Evolutionary conservation across 2,113 vertebrate genomes (phyloP).

Genomic region (Chitala chitala): DNA sequence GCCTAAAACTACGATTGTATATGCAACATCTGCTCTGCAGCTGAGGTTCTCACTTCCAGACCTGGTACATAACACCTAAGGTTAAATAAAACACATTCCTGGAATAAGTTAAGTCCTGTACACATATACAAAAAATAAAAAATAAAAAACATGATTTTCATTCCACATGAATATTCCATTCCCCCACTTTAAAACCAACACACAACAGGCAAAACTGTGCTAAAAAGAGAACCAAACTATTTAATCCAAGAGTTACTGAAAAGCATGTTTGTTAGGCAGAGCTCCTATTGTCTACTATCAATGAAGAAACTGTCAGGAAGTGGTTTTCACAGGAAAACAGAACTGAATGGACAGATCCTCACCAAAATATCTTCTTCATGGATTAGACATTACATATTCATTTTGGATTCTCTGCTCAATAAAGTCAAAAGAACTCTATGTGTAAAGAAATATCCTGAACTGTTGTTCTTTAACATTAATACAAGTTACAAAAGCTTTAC

Average conservation of each 20-base stretch:
- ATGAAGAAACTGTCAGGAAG: slow-evolving; percentile 18
- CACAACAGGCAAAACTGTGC: not conserved
- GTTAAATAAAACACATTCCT: too few relatives aligned
- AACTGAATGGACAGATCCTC: slow-evolving; percentile 6
- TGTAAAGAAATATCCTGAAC: not conserved
- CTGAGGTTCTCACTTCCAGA: too few relatives aligned
- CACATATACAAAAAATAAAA: not conserved
- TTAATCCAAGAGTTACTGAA: slow-evolving; percentile 8
- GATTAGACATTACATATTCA: not conserved
- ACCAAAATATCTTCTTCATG: slow-evolving; percentile 10
- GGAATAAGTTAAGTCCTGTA: too few relatives aligned
- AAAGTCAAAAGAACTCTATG: not conserved
- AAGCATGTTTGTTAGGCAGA: not conserved
- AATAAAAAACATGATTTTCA: not conserved
- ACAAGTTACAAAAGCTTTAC: not conserved
- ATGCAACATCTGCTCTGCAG: too few relatives aligned
- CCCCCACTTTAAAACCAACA: not conserved
- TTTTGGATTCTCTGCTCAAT: not conserved
- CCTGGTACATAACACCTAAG: too few relatives aligned
- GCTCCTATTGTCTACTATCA: not conserved
- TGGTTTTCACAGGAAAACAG: slow-evolving; percentile 16
- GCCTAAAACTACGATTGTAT: too few relatives aligned
- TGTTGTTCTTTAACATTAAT: not conserved
- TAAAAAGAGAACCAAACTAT: not conserved
- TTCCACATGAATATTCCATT: not conserved